A percentile compares a stretch with the other conserved stretches of the same genome.
Conservation (phyloP, 2,888 invertebrate species). For the Masnerella sp. region DNA sequence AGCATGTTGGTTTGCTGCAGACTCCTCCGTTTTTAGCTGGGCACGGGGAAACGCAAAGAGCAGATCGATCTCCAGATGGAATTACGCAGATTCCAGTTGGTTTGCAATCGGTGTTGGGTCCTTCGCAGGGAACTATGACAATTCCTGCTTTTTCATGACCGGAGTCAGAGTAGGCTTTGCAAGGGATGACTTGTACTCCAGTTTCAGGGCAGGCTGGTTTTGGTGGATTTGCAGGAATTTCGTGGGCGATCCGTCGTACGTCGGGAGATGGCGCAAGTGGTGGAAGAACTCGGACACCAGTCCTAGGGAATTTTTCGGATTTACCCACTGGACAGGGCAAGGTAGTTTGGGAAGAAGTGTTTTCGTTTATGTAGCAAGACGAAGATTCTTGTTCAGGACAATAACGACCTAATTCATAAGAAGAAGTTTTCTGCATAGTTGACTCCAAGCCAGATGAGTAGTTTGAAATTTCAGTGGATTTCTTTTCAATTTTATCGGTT, state of each 20-base stretch:
- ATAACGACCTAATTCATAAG: conserved; percentile 22
- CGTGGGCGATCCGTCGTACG: conserved; percentile 67
- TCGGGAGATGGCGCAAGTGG: conserved; percentile 65
- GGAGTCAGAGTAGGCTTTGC: conserved; percentile 69
- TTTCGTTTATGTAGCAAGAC: conserved; percentile 68
- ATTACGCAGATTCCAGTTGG: conserved; percentile 70
- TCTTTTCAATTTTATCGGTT: conserved; percentile 65
- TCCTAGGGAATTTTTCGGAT: conserved; percentile 68
- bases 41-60: conserved; percentile 73
- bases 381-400: conserved; percentile 34
- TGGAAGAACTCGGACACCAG: conserved; percentile 69
- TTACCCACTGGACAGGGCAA: conserved; percentile 68
- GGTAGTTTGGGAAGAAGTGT: conserved; percentile 62
- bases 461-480: conserved; percentile 35
- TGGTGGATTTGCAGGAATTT: conserved; percentile 55
- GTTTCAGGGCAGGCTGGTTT: conserved; percentile 70
- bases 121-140: conserved; percentile 73
- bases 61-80: conserved; percentile 71
- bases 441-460: conserved; percentile 27
- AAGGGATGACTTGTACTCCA: conserved; percentile 72
- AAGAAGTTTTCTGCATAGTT: conserved; percentile 50
- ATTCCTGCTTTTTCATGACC: conserved; percentile 70
- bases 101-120: conserved; percentile 62
- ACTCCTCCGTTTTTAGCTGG: conserved; percentile 62
- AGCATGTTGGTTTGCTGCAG: conserved; percentile 62